These are phyloP conservation scores for Philereme vetulata DNA, from an alignment of 2,888 invertebrate species.

Conservation along the genomic window DNA sequence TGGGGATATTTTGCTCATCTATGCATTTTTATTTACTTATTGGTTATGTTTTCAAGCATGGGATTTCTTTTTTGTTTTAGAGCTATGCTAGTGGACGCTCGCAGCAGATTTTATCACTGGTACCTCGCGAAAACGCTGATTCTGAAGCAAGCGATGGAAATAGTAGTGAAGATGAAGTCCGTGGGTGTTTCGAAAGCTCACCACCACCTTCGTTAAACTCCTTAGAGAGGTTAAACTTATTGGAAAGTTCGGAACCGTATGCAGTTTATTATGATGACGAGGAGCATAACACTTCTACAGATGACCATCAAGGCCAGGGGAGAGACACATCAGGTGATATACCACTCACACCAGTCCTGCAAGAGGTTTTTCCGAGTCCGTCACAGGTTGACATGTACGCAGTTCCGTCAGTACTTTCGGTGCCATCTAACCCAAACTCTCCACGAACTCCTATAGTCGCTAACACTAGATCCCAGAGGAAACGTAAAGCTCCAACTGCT, in stretches of 20 bases:
- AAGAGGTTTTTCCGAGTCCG: conserved; percentile 3
- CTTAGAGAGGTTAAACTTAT: conserved; percentile 1
- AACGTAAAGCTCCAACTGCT: conserved; percentile 4
- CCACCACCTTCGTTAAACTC: conserved; percentile 3
- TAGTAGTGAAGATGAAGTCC: conserved; percentile 4
- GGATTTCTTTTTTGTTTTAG: conserved; percentile 2
- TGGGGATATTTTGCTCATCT: neutral
- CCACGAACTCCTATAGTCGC: conserved; percentile 3
- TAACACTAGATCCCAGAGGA: conserved; percentile 3
- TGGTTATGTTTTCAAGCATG: conserved; percentile 3
- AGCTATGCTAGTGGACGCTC: conserved; percentile 3
- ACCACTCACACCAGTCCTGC: too few relatives aligned
- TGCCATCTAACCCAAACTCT: conserved; percentile 4
- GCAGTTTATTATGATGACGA: conserved; percentile 3
- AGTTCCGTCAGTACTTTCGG: conserved; percentile 5
- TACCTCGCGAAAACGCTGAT: conserved; percentile 1
- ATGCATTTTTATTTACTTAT: conserved; percentile 1
- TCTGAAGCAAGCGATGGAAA: conserved; percentile 3
- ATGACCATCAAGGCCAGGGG: conserved; percentile 2
- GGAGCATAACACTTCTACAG: neutral
- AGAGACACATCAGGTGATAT: conserved; percentile 2
- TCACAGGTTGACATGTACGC: conserved; percentile 1
- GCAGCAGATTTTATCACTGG: conserved; percentile 3
- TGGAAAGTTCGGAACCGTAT: conserved; percentile 1
- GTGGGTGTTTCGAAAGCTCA: conserved; percentile 2